Percentiles rank a stretch among this genome's conserved stretches.
Evolutionary conservation across 2,888 invertebrate species (phyloP).

Genomic region (Caenorhabditis drosophilae): DNA sequence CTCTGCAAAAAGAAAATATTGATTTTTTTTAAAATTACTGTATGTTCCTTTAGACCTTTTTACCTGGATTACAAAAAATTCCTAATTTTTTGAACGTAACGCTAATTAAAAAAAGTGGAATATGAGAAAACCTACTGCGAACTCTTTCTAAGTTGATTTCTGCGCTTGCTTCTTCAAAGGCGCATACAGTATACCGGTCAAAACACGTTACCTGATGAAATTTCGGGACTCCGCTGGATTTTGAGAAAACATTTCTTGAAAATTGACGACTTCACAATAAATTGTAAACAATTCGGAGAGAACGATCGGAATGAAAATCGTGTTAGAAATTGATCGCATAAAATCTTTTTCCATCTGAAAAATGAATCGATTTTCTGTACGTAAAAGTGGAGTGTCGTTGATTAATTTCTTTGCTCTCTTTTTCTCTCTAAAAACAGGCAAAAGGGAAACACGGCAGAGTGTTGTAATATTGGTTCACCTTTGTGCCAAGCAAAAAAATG

Average conservation of each 20-base stretch:
- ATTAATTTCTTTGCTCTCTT: too few species aligned
- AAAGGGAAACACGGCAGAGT: neutral
- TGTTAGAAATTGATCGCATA: slow-evolving; percentile 43
- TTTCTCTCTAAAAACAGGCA: too few species aligned
- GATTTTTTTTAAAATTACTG: neutral
- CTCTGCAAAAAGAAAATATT: slow-evolving; percentile 13
- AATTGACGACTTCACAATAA: slow-evolving; percentile 34
- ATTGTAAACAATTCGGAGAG: slow-evolving; percentile 40
- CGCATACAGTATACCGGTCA: too few species aligned
- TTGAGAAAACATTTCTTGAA: neutral
- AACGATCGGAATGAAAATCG: slow-evolving; percentile 46
- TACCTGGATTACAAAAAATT: too few species aligned
- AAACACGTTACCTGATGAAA: neutral
- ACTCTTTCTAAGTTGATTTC: too few species aligned
- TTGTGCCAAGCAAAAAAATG: slow-evolving; percentile 40
- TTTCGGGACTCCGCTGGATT: neutral
- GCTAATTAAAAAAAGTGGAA: too few species aligned
- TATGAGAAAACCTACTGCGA: too few species aligned
- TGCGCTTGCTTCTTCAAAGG: too few species aligned
- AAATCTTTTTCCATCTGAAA: slow-evolving; percentile 48
- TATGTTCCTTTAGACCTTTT: too few species aligned
- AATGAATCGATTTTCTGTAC: neutral
- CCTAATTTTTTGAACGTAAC: too few species aligned
- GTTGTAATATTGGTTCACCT: slow-evolving; percentile 5
- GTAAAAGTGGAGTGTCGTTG: too few species aligned